Evolutionary conservation across 2,113 vertebrate genomes (phyloP), one percentile per base, ranked within the genome.

Genomic region (Vicugna pacos): DNA sequence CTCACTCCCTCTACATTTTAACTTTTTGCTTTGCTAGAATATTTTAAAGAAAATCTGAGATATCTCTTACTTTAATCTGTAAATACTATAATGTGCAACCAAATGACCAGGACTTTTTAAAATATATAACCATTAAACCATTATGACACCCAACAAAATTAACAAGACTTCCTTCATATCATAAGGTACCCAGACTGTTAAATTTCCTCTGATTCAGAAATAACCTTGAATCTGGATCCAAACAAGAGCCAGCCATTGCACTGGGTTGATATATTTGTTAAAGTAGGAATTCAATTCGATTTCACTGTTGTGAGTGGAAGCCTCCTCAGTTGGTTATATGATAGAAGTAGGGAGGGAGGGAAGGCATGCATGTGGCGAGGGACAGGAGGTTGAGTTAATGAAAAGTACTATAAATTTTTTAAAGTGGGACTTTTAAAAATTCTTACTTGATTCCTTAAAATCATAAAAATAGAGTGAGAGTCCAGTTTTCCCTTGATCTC

Each of bases 401-500:
- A 91, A 80, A 93, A 86, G 6, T 35, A 65, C 16, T 28, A 13
- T 35, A 69, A 67, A 89, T 19, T 64, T 24, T 58, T 38, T 16
- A 52, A 92, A 94, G 38, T 82, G 22, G 30, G 32, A 83, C 11
- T 20, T 79, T 70, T 91, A 52, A 52, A 14, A 95, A 83, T 85
- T 92, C 28, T 70, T 65, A 48, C 19, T 83, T 89, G 42, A 65
- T 60, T 35, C 3, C 6, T 89, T 89, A 56, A n/a, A 75, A n/a
- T 87, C 12, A 82, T 56, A 94, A 89, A 95, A 50, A 79, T 54
- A 94, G 60, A 28, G 38, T 70, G 38, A 89, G 16, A 69, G 26
- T 42, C 48, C 17, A 75, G 16, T 75, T 81, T 87, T 69, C 54
- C 73, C 82, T 89, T 62, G 13, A 94, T 10, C 10, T 73, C 70